Conservation (phyloP, 2,797 vertebrate genomes). For the Loriculus beryllinus region DNA sequence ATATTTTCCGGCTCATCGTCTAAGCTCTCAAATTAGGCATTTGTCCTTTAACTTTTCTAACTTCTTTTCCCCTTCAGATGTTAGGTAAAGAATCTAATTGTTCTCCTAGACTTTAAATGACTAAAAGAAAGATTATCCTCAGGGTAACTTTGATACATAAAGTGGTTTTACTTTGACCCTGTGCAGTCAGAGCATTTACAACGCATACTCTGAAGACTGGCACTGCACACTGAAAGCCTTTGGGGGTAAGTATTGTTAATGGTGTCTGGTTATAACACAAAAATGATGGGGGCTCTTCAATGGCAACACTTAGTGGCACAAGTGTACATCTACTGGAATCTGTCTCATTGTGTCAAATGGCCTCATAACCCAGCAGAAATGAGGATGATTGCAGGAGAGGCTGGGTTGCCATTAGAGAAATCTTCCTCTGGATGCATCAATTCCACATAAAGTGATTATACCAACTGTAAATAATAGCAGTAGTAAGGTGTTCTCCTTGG, state of each 20-base stretch:
- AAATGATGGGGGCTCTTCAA: neutral
- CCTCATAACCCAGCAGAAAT: neutral
- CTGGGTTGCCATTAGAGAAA: neutral
- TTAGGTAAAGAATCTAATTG: neutral
- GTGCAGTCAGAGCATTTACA: neutral
- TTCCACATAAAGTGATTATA: neutral
- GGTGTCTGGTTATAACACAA: neutral
- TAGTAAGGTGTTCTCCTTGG: neutral
- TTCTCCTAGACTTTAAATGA: neutral
- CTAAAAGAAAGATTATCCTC: neutral
- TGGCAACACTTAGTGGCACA: neutral
- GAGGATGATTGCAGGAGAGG: neutral
- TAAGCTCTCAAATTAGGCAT: neutral
- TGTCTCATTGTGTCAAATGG: neutral
- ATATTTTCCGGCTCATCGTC: neutral
- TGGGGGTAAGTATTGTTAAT: neutral
- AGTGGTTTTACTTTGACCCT: neutral
- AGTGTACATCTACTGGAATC: neutral
- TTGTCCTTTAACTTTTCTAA: constrained; percentile 19
- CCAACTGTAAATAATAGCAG: neutral
- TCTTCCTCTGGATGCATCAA: neutral
- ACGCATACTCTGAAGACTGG: neutral
- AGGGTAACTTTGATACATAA: neutral
- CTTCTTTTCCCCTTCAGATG: neutral
- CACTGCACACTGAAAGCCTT: neutral